These are phyloP conservation scores for Caenorhabditis sp. DNA, from an alignment of 2,888 invertebrate genomes.

Conservation along the genomic window DNA sequence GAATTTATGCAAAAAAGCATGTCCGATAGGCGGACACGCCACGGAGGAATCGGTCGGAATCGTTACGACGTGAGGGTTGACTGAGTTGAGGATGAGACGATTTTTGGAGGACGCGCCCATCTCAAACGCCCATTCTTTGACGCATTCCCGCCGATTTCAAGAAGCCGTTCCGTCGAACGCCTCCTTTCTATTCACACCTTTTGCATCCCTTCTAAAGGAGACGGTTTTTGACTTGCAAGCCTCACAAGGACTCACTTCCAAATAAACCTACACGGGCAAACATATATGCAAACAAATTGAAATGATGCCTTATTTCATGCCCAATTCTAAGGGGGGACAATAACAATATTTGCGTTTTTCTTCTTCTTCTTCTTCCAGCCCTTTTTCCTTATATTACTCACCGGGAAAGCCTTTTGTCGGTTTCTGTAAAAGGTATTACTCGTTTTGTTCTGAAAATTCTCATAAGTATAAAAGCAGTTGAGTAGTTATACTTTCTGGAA, in stretches of 20 bases:
- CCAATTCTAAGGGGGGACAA: constrained; percentile 30
- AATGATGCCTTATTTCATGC: constrained; percentile 35
- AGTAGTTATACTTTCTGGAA: neutral
- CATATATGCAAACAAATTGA: constrained; percentile 45
- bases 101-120: constrained; percentile 58
- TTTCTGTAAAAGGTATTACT: neutral
- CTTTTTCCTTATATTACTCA: constrained; percentile 31
- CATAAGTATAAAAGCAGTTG: neutral
- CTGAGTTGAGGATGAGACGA: constrained; percentile 51
- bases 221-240: constrained; percentile 12
- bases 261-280: constrained; percentile 17
- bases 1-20: constrained; percentile 56
- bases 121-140: constrained; percentile 19
- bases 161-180: constrained; percentile 47
- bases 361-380: constrained; percentile 6
- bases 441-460: constrained; percentile 14
- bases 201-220: constrained; percentile 12
- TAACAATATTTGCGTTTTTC: constrained; percentile 51
- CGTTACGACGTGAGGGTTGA: constrained; percentile 58
- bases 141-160: constrained; percentile 33
- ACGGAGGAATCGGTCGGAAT: constrained; percentile 24
- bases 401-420: constrained; percentile 11
- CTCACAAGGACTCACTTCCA: constrained; percentile 1
- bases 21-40: constrained; percentile 44
- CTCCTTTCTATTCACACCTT: constrained; percentile 21